These are phyloP conservation scores for Coelogynopora nodosa DNA, from an alignment of 2,888 invertebrate genomes.

Conservation along the genomic window DNA sequence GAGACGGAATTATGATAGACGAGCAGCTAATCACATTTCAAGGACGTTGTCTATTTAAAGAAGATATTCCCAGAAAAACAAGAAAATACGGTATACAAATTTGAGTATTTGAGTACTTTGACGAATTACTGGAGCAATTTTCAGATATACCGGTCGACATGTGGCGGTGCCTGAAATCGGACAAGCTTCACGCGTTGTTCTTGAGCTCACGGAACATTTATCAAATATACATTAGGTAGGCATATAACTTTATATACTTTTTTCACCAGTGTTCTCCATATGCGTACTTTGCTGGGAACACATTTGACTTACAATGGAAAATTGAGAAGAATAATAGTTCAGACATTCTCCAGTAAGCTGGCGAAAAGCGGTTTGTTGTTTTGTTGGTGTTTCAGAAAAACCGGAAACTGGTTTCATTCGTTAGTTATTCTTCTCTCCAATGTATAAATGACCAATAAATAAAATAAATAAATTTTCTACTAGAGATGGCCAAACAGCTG, in stretches of 20 bases:
- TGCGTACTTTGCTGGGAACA: not conserved
- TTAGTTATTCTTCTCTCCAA: no score
- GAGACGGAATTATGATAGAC: not conserved
- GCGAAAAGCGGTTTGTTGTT: not conserved
- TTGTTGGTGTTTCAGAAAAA: not conserved
- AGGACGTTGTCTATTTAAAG: not conserved
- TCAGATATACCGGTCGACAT: not conserved
- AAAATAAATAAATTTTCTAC: not conserved
- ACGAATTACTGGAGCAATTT: not conserved
- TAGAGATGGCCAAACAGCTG: not conserved
- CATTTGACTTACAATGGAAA: not conserved
- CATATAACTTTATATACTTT: not conserved
- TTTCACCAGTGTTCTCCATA: not conserved
- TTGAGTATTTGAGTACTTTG: not conserved
- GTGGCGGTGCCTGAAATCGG: not conserved
- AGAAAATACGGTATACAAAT: constrained; percentile 21
- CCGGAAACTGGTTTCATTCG: no score
- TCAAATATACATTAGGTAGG: no score
- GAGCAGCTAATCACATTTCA: not conserved
- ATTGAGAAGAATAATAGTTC: not conserved
- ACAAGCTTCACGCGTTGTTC: not conserved
- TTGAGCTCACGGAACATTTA: no score
- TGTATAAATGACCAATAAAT: not conserved
- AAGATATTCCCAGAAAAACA: not conserved
- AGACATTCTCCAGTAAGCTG: not conserved